These are phyloP conservation scores for Berghia stephanieae DNA, from an alignment of 1,140 invertebrate species.

Conservation along the genomic window DNA sequence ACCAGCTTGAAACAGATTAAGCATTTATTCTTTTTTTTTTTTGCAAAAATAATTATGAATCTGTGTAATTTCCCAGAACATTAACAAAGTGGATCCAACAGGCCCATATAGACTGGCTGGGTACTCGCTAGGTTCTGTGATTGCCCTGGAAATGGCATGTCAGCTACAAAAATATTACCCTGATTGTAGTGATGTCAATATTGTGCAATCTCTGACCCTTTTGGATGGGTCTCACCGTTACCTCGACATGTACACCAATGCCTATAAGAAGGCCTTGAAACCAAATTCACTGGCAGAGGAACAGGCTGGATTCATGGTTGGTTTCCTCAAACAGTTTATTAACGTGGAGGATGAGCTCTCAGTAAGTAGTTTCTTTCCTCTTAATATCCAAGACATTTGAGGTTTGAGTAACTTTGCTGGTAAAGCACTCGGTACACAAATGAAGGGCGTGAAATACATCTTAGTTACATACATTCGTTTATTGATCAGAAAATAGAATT, in stretches of 20 bases:
- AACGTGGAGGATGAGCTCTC: slow-evolving; percentile 74
- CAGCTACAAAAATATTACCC: slow-evolving; percentile 72
- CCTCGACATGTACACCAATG: slow-evolving; percentile 80
- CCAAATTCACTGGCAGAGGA: slow-evolving; percentile 59
- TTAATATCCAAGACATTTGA: not conserved
- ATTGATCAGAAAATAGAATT: not conserved
- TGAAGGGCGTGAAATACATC: too few relatives aligned
- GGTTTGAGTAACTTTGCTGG: not conserved
- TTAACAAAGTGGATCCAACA: slow-evolving; percentile 79
- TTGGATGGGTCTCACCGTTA: slow-evolving; percentile 93
- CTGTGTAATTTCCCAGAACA: too few relatives aligned
- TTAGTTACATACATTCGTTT: too few relatives aligned
- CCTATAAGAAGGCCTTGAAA: slow-evolving; percentile 46
- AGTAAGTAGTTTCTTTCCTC: slow-evolving; percentile 70
- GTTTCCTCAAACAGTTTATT: slow-evolving; percentile 84
- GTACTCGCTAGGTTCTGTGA: slow-evolving; percentile 92
- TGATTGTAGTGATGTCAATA: slow-evolving; percentile 68
- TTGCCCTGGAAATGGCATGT: slow-evolving; percentile 94
- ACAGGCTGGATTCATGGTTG: slow-evolving; percentile 79
- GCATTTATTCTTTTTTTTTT: not conserved
- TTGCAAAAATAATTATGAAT: too few relatives aligned
- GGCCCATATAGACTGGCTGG: slow-evolving; percentile 89
- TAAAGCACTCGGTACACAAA: not conserved
- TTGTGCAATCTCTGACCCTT: slow-evolving; percentile 74
- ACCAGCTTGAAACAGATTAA: not conserved